Evolutionary conservation across 1,140 invertebrate species (phyloP).

Genomic region (Goniozus legneri): DNA sequence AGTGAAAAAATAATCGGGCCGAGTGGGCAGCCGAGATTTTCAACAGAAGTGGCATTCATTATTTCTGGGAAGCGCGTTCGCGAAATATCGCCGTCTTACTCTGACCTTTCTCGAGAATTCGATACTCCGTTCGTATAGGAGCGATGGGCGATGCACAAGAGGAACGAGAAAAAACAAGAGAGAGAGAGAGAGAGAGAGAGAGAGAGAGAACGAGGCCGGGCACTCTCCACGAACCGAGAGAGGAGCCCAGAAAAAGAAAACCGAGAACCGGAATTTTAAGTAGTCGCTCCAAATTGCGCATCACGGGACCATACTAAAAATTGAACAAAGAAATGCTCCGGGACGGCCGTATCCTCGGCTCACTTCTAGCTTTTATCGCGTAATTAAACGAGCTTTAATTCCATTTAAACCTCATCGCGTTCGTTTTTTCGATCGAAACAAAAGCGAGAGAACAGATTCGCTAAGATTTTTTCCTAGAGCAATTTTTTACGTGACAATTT

Average conservation of each 20-base stretch:
- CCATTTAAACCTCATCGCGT: no score
- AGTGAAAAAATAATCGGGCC: constrained; percentile 16
- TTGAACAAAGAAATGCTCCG: neutral
- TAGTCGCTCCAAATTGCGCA: constrained; percentile 23
- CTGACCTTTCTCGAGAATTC: constrained; percentile 24
- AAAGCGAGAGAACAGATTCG: no score
- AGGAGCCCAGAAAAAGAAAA: constrained; percentile 10
- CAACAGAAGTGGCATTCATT: constrained; percentile 43
- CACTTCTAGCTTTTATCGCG: no score
- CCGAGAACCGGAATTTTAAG: constrained; percentile 24
- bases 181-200: neutral
- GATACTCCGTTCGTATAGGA: constrained; percentile 30
- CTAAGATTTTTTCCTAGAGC: no score
- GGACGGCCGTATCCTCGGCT: no score
- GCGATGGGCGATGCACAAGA: constrained; percentile 13
- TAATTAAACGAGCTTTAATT: no score
- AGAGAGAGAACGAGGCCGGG: neutral
- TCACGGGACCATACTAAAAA: neutral
- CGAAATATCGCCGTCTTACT: constrained; percentile 10
- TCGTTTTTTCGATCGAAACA: no score
- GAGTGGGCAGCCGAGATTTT: constrained; percentile 28
- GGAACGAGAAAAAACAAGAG: constrained; percentile 3
- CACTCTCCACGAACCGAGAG: neutral
- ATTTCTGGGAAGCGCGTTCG: constrained; percentile 34
- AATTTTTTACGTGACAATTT: no score